These are phyloP conservation scores for Halocaridina rubra DNA, from an alignment of 2,888 invertebrate genomes.

Conservation along the genomic window DNA sequence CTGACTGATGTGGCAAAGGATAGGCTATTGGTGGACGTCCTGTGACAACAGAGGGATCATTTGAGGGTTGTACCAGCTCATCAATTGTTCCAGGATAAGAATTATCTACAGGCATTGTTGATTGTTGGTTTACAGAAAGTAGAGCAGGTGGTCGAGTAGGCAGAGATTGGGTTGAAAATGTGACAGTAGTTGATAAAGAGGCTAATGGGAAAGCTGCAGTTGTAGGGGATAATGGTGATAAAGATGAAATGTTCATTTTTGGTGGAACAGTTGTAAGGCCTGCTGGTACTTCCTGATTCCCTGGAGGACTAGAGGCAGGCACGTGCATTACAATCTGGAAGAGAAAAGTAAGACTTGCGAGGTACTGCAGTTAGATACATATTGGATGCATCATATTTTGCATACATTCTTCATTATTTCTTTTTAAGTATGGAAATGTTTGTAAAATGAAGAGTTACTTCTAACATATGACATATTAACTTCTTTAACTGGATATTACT, in stretches of 20 bases:
- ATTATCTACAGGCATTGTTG: not conserved
- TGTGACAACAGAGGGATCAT: constrained; percentile 7
- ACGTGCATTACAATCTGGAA: not conserved
- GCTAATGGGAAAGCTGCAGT: not conserved
- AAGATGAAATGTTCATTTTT: too few species aligned
- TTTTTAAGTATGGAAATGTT: not conserved
- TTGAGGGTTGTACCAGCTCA: not conserved
- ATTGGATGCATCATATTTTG: not conserved
- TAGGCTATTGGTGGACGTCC: constrained; percentile 49
- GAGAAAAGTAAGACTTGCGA: not conserved
- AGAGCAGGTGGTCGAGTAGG: too few species aligned
- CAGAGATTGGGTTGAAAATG: not conserved
- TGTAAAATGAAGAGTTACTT: too few species aligned
- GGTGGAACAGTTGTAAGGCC: too few species aligned
- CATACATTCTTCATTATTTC: not conserved
- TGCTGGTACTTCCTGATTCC: too few species aligned
- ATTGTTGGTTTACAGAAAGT: too few species aligned
- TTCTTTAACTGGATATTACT: too few species aligned
- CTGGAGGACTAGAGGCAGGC: not conserved
- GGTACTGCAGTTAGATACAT: not conserved
- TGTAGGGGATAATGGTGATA: not conserved
- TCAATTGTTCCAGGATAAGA: not conserved
- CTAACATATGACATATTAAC: too few species aligned
- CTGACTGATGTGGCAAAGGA: constrained; percentile 27
- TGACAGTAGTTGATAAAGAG: not conserved